A percentile compares a stretch with the other conserved stretches of the same genome.
Evolutionary conservation across 2,797 vertebrate species (phyloP).

Genomic region (Aphelocoma californica): DNA sequence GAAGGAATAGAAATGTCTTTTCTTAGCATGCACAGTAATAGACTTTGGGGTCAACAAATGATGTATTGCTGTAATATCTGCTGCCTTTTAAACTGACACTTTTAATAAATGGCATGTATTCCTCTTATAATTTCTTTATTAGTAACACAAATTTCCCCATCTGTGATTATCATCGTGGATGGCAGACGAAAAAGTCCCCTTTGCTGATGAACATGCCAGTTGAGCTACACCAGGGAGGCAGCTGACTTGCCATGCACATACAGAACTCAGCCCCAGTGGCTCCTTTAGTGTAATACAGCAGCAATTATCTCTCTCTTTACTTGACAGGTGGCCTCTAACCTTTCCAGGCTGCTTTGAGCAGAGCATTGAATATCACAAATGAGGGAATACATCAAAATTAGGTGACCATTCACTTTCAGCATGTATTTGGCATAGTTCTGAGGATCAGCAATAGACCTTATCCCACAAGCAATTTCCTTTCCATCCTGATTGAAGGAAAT

Average conservation of each 20-base stretch:
- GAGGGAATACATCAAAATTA: constrained; percentile 28
- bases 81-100: constrained; percentile 45
- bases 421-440: neutral
- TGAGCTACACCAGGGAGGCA: neutral
- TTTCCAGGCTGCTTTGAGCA: neutral
- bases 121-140: constrained; percentile 49
- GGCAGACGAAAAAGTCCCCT: constrained; percentile 18
- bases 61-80: constrained; percentile 39
- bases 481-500: constrained; percentile 30
- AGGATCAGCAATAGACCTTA: constrained; percentile 4
- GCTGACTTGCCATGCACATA: accelerated
- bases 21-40: constrained; percentile 11
- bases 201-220: neutral
- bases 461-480: constrained; percentile 17
- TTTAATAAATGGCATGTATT: constrained; percentile 33
- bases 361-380: neutral
- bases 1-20: constrained; percentile 54
- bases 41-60: constrained; percentile 34
- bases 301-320: neutral
- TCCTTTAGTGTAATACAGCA: neutral
- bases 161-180: constrained; percentile 19
- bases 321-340: neutral
- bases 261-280: neutral
- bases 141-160: constrained; percentile 52
- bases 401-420: constrained; percentile 17